Base-by-base conservation (phyloP, 1,140 invertebrate genomes). In the Anoplolepis gracilipes region DNA sequence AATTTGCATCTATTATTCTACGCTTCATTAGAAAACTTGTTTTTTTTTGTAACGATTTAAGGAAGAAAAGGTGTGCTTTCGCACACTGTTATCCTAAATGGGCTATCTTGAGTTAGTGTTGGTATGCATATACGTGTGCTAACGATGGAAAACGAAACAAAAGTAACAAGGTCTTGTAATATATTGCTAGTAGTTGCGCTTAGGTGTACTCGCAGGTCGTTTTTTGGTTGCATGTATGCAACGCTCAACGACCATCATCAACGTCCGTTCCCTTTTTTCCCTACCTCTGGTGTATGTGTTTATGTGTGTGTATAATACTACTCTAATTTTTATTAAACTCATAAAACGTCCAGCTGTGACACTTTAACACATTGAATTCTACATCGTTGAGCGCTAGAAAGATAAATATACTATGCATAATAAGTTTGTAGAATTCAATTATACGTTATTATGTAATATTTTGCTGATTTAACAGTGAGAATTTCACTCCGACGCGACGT, bases 301-400 rank as follows among this genome's bases (percentile, higher is more conserved):
- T 42, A 11, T 33, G 22, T 57, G 55, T 57, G 57, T 61, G 11
- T 46, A 2, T 49, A 62, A 81, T 73, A 75, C 65, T 36, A 36
- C 75, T 87, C 77, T 90, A 90, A 90, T 90, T 91, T 91, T 91
- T 91, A 91, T 91, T 91, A 90, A 91, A 91, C 84, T 90, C 84
- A 85, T 91, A 91, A 90, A 91, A 87, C 53, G 28, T 57, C 72
- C 30, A 53, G 28, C 46, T 49, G 65, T 61, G 85, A 87, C 85
- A 84, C 49, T 87, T 88, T 87, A 90, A 91, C 88, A 57, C 33
- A 49, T 49, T 6, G 46, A 49, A 49, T 16, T 13, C 4, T 49
- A 6, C 0, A 4, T 10, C 46, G 13, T 13, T 16, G 13, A 49
- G 0, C 42, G 11, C 11, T 3, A 46, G 42, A 46, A 11, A 46